Conservation (phyloP, 2,888 invertebrate species). For the Temnothorax ravouxi region DNA sequence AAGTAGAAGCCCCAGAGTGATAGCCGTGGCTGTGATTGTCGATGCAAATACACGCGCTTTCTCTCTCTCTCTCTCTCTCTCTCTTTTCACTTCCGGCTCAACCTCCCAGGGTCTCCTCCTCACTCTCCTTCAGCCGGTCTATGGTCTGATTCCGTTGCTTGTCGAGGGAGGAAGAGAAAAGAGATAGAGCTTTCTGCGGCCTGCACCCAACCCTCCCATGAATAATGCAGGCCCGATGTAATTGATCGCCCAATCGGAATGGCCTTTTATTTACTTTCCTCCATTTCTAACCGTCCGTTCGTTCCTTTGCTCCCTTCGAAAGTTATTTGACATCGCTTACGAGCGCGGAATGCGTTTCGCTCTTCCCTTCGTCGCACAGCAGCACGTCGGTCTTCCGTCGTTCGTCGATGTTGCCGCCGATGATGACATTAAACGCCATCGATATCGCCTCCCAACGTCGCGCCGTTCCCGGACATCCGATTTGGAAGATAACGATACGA, state of each 20-base stretch:
- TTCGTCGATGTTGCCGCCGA: conserved; percentile 54
- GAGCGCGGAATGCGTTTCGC: conserved; percentile 80
- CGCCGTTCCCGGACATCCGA: conserved; percentile 55
- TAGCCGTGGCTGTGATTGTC: conserved; percentile 82
- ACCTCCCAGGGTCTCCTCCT: conserved; percentile 37
- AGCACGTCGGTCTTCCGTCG: conserved; percentile 43
- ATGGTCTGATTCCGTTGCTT: conserved; percentile 78
- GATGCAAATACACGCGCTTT: conserved; percentile 83
- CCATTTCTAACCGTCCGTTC: conserved; percentile 81
- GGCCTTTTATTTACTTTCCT: conserved; percentile 86
- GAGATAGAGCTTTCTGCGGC: conserved; percentile 84
- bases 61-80: conserved; percentile 63
- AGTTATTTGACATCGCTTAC: conserved; percentile 85
- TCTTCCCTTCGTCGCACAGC: conserved; percentile 59
- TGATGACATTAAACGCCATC: conserved; percentile 69
- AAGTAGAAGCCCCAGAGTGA: conserved; percentile 77
- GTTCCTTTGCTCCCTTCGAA: conserved; percentile 79
- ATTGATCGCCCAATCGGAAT: conserved; percentile 86
- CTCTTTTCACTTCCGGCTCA: conserved; percentile 62
- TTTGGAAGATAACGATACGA: conserved; percentile 57
- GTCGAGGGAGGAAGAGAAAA: conserved; percentile 65
- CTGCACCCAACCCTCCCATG: conserved; percentile 84
- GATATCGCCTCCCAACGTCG: conserved; percentile 30
- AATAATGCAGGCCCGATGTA: conserved; percentile 86
- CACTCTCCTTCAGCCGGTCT: conserved; percentile 69